A percentile compares a stretch with the other conserved stretches of the same genome.
Conservation (phyloP, 2,888 invertebrate species). For the Dysmachus trigonus region DNA sequence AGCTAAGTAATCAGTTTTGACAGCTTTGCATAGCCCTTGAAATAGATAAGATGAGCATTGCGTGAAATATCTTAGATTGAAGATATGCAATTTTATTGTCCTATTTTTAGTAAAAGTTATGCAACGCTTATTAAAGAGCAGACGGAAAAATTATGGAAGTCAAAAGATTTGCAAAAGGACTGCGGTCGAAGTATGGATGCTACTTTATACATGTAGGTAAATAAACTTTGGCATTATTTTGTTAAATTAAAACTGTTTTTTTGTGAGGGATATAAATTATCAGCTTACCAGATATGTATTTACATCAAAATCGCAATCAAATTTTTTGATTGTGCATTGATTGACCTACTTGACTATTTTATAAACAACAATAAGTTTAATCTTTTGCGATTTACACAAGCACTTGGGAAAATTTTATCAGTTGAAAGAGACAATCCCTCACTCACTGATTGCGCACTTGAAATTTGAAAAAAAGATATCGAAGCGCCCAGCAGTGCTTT, state of each 20-base stretch:
- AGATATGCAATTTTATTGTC: not conserved
- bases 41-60: not conserved
- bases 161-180: not conserved
- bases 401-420: not conserved
- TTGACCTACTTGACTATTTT: not conserved
- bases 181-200: no score
- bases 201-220: no score
- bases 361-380: not conserved
- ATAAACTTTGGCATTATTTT: not conserved
- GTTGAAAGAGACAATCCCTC: not conserved
- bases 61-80: not conserved
- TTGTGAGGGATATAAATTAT: not conserved
- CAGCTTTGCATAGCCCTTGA: not conserved
- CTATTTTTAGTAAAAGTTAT: not conserved
- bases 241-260: not conserved
- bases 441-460: not conserved
- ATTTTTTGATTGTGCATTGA: not conserved
- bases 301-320: not conserved
- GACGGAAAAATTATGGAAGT: not conserved
- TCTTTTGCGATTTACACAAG: not conserved
- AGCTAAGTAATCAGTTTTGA: not conserved
- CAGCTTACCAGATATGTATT: not conserved
- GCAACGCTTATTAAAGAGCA: not conserved
- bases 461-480: not conserved
- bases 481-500: not conserved